Evolutionary conservation across 2,113 vertebrate genomes (phyloP), one percentile per base, ranked within the genome.

Genomic region (Poeciliopsis retropinna): DNA sequence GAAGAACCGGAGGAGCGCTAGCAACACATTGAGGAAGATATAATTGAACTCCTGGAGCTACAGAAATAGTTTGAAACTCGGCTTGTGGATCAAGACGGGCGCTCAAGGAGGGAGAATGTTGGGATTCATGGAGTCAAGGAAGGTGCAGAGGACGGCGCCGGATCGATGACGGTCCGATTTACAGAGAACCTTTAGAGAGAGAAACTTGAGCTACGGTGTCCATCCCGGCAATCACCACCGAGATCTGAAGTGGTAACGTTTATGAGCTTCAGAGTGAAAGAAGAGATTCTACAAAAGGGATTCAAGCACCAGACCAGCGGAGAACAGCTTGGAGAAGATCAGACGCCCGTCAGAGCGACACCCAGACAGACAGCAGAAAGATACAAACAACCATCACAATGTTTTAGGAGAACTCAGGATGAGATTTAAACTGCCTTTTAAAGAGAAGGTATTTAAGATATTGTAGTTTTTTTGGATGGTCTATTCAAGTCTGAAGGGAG

Each of bases 61-160:
- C 32, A 64, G 63, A 34, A 64, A 37, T 19, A 10, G 31, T 34
- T 37, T 1, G 9, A 64, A 64, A 64, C 3, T 11, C 39, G 13
- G 13, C 19, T 64, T 15, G 63, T 64, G 63, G 63, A 64, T 32
- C 32, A 64, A 1, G 9, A 64, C 9, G 63, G 32, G 4, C 63
- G 63, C 2, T 64, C 31, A 4, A 37, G 63, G 63, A 64, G 63
- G 11, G 63, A 25, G 19, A 34, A 64, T 32, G 15, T 30, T 30
- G 5, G 60, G 70, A 19, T 72, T 72, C 10, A 25, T 29, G 34
- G 39, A 69, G n/a, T n/a, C n/a, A n/a, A n/a, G n/a, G n/a, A n/a
- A n/a, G n/a, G n/a, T n/a, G n/a, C n/a, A n/a, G n/a, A n/a, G n/a
- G n/a, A n/a, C n/a, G n/a, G n/a, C n/a, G n/a, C n/a, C n/a, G n/a